These are phyloP conservation scores for Podarcis raffonei DNA, from an alignment of 2,113 vertebrate species.

Conservation along the genomic window DNA sequence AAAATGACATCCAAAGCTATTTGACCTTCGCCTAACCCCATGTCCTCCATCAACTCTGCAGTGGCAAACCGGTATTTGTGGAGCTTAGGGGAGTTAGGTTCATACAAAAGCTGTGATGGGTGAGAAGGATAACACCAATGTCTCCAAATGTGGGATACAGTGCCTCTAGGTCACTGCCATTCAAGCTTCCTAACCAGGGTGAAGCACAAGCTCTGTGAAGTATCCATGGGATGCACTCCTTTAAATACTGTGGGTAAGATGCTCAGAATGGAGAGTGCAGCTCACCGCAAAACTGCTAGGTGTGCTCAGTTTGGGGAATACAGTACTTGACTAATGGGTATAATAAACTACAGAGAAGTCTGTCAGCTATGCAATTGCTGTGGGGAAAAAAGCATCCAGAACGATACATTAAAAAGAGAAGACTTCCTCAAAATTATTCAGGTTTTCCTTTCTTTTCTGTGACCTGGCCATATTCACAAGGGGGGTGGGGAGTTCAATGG, in stretches of 20 bases:
- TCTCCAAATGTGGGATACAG: too few species aligned
- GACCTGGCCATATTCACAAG: neutral
- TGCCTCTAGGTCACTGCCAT: too few species aligned
- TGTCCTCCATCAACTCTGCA: neutral
- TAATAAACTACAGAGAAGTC: neutral
- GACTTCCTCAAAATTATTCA: neutral
- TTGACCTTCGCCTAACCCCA: neutral
- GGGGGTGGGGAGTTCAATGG: neutral
- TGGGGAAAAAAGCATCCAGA: constrained; percentile 2
- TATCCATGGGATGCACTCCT: neutral
- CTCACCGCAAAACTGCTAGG: neutral
- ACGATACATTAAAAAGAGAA: neutral
- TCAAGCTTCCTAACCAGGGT: too few species aligned
- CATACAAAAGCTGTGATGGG: too few species aligned
- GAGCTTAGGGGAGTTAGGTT: neutral
- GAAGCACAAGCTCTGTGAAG: too few species aligned
- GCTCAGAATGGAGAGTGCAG: neutral
- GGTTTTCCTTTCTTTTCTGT: neutral
- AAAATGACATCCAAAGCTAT: neutral
- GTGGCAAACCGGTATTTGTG: neutral
- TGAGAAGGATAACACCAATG: too few species aligned
- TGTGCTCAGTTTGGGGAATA: neutral
- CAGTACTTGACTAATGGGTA: neutral
- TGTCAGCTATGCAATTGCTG: neutral
- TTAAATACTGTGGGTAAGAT: neutral